Conservation (phyloP, 2,797 vertebrate species). For the Petrocephalus sullivani region DNA sequence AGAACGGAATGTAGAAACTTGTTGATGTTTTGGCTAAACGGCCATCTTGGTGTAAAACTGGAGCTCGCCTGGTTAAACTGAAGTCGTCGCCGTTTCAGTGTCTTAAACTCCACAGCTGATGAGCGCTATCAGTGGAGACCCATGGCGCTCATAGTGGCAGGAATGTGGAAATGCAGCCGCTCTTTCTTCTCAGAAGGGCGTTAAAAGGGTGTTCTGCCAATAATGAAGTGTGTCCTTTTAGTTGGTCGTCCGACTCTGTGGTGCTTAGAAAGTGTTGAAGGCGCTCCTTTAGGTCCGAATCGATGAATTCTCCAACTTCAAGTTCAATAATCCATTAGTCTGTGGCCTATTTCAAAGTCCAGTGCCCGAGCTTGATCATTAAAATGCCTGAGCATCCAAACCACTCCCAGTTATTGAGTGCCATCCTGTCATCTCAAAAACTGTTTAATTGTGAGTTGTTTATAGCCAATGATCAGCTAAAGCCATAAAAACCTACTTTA, state of each 20-base stretch:
- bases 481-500: background rate
- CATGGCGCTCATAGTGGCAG: background rate
- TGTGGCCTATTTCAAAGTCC: constrained; percentile 32
- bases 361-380: constrained; percentile 34
- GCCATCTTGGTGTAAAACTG: background rate
- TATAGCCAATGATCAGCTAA: constrained; percentile 13
- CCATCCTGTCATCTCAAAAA: constrained; percentile 31
- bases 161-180: background rate
- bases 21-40: background rate
- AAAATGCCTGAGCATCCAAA: constrained; percentile 26
- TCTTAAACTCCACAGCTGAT: background rate
- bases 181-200: constrained; percentile 4
- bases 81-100: background rate
- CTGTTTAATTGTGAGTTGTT: constrained; percentile 29
- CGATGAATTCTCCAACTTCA: constrained; percentile 34
- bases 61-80: background rate
- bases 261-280: constrained; percentile 29
- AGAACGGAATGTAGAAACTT: background rate
- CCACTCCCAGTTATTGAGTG: constrained; percentile 28
- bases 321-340: constrained; percentile 39
- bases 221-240: constrained; percentile 26
- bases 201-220: constrained; percentile 9
- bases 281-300: constrained; percentile 35
- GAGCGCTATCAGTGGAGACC: background rate
- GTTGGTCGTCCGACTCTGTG: constrained; percentile 18